These are phyloP conservation scores for Cydia fagiglandana DNA, from an alignment of 1,140 invertebrate genomes.

Conservation along the genomic window DNA sequence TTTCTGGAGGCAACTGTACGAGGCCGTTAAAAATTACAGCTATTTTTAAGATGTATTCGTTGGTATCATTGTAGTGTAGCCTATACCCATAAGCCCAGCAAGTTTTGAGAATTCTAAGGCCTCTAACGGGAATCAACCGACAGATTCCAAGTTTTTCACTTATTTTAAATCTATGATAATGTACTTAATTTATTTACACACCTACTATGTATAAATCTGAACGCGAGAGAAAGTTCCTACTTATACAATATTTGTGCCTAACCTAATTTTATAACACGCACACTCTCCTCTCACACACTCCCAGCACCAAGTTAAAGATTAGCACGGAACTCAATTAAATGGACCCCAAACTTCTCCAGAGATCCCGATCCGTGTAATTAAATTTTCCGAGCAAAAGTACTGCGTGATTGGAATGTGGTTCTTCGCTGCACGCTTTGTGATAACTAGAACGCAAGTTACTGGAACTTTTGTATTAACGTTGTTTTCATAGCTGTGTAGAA, in stretches of 20 bases:
- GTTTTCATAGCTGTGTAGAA: background rate
- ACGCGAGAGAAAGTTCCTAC: no score
- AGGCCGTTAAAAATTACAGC: no score
- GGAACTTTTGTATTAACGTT: constrained; percentile 21
- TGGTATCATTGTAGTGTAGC: no score
- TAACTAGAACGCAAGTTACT: constrained; percentile 8
- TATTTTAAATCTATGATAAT: no score
- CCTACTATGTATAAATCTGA: no score
- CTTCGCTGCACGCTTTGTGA: constrained; percentile 35
- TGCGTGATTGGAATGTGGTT: constrained; percentile 59
- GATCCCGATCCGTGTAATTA: constrained; percentile 73
- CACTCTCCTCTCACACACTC: background rate
- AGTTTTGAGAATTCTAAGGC: no score
- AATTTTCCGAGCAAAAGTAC: constrained; percentile 65
- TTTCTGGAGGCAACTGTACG: no score
- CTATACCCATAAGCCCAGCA: no score
- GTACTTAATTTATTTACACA: no score
- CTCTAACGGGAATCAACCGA: no score
- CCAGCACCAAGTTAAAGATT: constrained; percentile 63
- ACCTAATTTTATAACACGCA: background rate
- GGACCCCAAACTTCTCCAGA: constrained; percentile 53
- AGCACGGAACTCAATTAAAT: constrained; percentile 72
- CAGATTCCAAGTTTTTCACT: background rate
- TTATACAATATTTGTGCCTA: background rate
- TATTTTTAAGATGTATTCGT: no score